phyloP scores from a whole-genome alignment of 2,797 vertebrate genomes.

The Hozukius guyotensis region DNA sequence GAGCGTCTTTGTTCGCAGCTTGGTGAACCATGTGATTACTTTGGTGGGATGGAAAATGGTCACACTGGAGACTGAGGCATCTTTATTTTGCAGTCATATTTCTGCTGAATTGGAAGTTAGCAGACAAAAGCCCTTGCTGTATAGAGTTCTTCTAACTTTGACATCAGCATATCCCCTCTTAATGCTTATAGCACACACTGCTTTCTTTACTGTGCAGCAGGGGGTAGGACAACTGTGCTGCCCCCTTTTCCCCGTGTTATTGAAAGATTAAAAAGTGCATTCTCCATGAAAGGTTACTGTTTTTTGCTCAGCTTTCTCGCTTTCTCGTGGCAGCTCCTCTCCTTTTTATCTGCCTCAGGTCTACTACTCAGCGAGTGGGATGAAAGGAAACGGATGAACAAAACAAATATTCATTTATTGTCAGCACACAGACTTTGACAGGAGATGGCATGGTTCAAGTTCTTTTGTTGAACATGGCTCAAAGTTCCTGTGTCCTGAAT shows the following conservation, averaged over 20 bases:
- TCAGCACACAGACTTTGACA: constrained; percentile 72
- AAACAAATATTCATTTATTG: constrained; percentile 74
- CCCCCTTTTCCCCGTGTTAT: constrained; percentile 35
- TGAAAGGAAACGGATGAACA: constrained; percentile 77
- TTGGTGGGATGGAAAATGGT: constrained; percentile 31
- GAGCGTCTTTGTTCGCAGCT: constrained; percentile 37
- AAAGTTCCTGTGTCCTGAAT: constrained; percentile 70
- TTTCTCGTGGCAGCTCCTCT: constrained; percentile 55
- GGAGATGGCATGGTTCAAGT: constrained; percentile 65
- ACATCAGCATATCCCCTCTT: constrained; percentile 11
- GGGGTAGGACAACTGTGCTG: constrained; percentile 9
- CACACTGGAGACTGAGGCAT: constrained; percentile 40
- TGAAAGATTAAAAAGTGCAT: constrained; percentile 66
- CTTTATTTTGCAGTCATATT: constrained; percentile 52
- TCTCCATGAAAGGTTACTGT: constrained; percentile 70
- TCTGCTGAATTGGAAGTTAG: constrained; percentile 28
- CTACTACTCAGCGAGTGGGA: constrained; percentile 71
- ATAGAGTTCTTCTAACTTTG: constrained; percentile 42
- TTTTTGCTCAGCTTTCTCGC: constrained; percentile 60
- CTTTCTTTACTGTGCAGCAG: not conserved
- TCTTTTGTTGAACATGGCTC: constrained; percentile 64
- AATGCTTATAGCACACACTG: not conserved
- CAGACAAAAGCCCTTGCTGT: constrained; percentile 38
- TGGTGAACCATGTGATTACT: constrained; percentile 58
- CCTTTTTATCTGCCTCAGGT: constrained; percentile 61